Evolutionary conservation across 2,113 vertebrate genomes (phyloP).

Genomic region (Kryptolebias marmoratus): DNA sequence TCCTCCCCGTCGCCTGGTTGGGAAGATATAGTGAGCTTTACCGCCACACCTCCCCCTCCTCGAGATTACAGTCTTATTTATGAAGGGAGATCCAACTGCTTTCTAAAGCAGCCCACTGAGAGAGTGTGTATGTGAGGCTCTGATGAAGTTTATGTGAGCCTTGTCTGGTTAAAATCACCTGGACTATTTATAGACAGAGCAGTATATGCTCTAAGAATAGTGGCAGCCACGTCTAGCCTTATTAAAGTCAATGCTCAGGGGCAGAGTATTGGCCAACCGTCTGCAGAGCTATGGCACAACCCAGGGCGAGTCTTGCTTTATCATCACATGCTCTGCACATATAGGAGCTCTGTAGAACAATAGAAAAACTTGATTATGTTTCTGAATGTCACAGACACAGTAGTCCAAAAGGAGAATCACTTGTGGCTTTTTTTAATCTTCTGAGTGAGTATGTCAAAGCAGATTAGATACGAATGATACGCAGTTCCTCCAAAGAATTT

Average conservation of each 20-base stretch:
- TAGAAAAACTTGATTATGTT: conserved; percentile 16
- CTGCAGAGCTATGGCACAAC: conserved; percentile 23
- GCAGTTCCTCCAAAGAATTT: not conserved
- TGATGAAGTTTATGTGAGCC: conserved; percentile 7
- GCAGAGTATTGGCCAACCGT: conserved; percentile 20
- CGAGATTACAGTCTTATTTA: conserved; percentile 11
- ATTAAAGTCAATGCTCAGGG: conserved; percentile 37
- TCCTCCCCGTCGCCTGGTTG: conserved; percentile 39
- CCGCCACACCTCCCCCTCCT: not conserved
- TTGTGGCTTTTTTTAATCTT: not conserved
- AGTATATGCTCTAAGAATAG: conserved; percentile 38
- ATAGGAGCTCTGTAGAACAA: conserved; percentile 13
- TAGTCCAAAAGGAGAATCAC: not conserved
- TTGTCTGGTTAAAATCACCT: conserved; percentile 35
- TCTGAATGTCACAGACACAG: not conserved
- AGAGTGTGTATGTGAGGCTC: conserved; percentile 10
- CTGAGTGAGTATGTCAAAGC: not conserved
- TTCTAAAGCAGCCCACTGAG: conserved; percentile 1
- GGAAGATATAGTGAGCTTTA: not conserved
- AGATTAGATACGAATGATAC: not conserved
- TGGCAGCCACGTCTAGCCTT: conserved; percentile 32
- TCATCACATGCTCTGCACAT: conserved; percentile 10
- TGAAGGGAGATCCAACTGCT: not conserved
- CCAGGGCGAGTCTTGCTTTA: conserved; percentile 3
- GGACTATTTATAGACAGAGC: conserved; percentile 45